phyloP scores from a whole-genome alignment of 2,113 vertebrate species.

The Cromileptes altivelis region DNA sequence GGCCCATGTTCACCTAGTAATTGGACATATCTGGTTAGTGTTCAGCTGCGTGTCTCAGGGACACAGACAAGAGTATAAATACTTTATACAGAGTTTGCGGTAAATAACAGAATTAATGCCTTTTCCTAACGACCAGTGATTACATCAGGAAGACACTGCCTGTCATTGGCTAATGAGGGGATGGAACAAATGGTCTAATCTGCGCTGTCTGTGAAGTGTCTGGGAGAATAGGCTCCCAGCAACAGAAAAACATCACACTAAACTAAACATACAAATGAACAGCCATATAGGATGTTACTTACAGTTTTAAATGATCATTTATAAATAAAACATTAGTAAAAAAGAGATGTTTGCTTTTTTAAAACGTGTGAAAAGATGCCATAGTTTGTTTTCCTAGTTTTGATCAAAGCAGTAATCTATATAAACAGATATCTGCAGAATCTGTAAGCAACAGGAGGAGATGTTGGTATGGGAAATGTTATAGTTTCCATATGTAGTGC shows the following conservation, averaged over 20 bases:
- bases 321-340: background rate
- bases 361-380: background rate
- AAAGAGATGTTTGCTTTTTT: background rate
- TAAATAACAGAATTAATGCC: conserved; percentile 78
- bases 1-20: conserved; percentile 58
- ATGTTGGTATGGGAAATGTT: too few relatives aligned
- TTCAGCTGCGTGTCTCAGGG: conserved; percentile 60
- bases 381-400: background rate
- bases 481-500: background rate
- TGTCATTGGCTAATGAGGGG: conserved; percentile 72
- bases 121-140: conserved; percentile 78
- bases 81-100: conserved; percentile 63
- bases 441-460: too few relatives aligned
- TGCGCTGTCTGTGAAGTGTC: conserved; percentile 54
- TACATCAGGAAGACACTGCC: conserved; percentile 76
- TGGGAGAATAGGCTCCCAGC: conserved; percentile 42
- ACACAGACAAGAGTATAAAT: conserved; percentile 63
- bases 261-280: conserved; percentile 35
- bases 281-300: background rate
- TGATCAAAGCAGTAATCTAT: background rate
- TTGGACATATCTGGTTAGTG: conserved; percentile 71
- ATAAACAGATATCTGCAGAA: too few relatives aligned
- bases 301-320: conserved; percentile 1
- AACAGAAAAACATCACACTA: conserved; percentile 40
- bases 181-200: conserved; percentile 65